These are phyloP conservation scores for Paelopatides confundens DNA, from an alignment of 53 echinoderm and acorn worm species.

Conservation along the genomic window DNA sequence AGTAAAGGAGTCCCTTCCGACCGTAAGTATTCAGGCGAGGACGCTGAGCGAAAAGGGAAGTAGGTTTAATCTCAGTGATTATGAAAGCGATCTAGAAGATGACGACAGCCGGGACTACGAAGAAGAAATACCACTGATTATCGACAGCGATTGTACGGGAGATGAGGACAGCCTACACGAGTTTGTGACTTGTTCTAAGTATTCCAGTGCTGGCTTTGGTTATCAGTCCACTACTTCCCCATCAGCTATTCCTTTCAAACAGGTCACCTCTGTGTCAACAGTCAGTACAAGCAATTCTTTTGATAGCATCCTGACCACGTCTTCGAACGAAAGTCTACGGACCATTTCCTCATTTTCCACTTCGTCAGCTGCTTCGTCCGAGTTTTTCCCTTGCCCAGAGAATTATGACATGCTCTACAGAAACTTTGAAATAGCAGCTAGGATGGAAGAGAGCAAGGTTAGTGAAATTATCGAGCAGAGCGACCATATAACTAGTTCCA, in stretches of 20 bases:
- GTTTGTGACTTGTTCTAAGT: slow-evolving; percentile 12
- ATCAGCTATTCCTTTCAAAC: slow-evolving; percentile 30
- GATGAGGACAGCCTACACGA: slow-evolving; percentile 40
- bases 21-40: slow-evolving; percentile 43
- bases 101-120: slow-evolving; percentile 22
- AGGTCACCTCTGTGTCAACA: slow-evolving; percentile 32
- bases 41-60: slow-evolving; percentile 43
- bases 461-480: slow-evolving; percentile 19
- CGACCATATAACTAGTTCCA: background rate
- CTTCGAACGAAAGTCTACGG: slow-evolving; percentile 69
- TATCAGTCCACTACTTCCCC: background rate
- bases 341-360: slow-evolving; percentile 68
- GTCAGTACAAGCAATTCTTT: slow-evolving; percentile 37
- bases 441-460: slow-evolving; percentile 73
- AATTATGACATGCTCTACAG: slow-evolving; percentile 95
- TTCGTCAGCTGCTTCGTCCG: slow-evolving; percentile 71
- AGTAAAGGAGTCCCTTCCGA: background rate
- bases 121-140: slow-evolving; percentile 51
- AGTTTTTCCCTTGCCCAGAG: slow-evolving; percentile 76
- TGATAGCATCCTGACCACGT: slow-evolving; percentile 40
- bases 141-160: slow-evolving; percentile 28
- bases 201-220: background rate
- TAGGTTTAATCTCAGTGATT: slow-evolving; percentile 19
- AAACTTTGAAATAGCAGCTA: slow-evolving; percentile 91
- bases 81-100: slow-evolving; percentile 48